phyloP scores from a whole-genome alignment of 2,797 vertebrate genomes.

The Salarias fasciatus region DNA sequence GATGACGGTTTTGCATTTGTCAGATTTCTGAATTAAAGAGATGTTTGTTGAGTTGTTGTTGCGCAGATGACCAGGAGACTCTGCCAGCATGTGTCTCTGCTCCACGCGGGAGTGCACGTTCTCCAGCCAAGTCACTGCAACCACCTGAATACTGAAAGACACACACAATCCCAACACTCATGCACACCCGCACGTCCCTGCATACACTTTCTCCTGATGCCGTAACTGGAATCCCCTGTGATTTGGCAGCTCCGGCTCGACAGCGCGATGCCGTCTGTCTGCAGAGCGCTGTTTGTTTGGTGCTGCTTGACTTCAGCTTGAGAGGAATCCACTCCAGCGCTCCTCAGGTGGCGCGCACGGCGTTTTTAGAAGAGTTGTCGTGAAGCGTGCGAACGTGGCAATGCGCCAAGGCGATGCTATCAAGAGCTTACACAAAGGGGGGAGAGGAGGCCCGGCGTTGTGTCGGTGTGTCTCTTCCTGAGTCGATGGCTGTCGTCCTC shows the following conservation, averaged over 20 bases:
- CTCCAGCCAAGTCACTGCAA: constrained; percentile 34
- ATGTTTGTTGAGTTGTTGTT: constrained; percentile 45
- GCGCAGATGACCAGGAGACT: constrained; percentile 53
- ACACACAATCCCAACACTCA: constrained; percentile 10
- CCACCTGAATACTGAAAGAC: constrained; percentile 10
- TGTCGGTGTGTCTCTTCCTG: constrained; percentile 17
- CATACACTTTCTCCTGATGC: constrained; percentile 33
- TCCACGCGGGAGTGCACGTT: constrained; percentile 18
- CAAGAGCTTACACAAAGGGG: constrained; percentile 8
- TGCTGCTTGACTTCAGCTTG: constrained; percentile 71
- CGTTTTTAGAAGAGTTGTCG: constrained; percentile 65
- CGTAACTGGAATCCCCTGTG: constrained; percentile 61
- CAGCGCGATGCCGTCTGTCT: constrained; percentile 75
- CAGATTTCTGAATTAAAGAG: constrained; percentile 57
- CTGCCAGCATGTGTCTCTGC: constrained; percentile 61
- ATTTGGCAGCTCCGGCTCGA: constrained; percentile 62
- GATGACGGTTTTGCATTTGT: constrained; percentile 52
- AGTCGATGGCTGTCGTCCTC: constrained; percentile 41
- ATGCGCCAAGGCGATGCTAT: constrained; percentile 47
- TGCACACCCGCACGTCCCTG: neutral
- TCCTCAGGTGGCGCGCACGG: constrained; percentile 62
- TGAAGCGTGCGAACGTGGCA: constrained; percentile 57
- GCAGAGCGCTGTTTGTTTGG: constrained; percentile 69
- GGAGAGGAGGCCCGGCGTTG: constrained; percentile 22
- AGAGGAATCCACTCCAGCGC: constrained; percentile 63